Percentiles rank a stretch among this genome's conserved stretches.
Evolutionary conservation across 2,113 vertebrate species (phyloP).

Genomic region (Laticauda laticaudata): DNA sequence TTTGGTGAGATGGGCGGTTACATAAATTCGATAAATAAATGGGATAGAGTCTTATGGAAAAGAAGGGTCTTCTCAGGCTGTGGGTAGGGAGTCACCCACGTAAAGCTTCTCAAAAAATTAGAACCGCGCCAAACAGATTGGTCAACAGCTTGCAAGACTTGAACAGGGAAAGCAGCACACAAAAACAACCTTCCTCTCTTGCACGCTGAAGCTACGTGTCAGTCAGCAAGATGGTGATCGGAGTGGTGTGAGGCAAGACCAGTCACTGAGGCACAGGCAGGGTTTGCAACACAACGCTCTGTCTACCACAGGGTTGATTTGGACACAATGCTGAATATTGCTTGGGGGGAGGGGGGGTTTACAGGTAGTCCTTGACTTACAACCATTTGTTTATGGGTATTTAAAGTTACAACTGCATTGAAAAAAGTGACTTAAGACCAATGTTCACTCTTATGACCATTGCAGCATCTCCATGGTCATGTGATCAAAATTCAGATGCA

Average conservation of each 20-base stretch:
- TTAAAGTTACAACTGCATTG: no score
- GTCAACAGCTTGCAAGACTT: background rate
- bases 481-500: background rate
- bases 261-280: background rate
- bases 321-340: background rate
- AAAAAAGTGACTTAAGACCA: background rate
- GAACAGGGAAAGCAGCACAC: background rate
- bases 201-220: background rate
- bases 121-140: background rate
- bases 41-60: background rate
- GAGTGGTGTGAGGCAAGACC: background rate
- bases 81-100: background rate
- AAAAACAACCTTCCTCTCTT: background rate
- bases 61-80: background rate
- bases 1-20: no score
- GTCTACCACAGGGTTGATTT: background rate
- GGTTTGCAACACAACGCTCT: background rate
- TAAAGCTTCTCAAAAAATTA: background rate
- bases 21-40: no score
- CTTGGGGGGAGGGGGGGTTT: background rate
- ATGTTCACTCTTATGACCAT: no score
- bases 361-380: background rate
- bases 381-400: no score
- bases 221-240: background rate
- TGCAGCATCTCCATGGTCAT: no score